These are phyloP conservation scores for Pygoscelis adeliae DNA, from an alignment of 2,113 vertebrate genomes.

Conservation along the genomic window DNA sequence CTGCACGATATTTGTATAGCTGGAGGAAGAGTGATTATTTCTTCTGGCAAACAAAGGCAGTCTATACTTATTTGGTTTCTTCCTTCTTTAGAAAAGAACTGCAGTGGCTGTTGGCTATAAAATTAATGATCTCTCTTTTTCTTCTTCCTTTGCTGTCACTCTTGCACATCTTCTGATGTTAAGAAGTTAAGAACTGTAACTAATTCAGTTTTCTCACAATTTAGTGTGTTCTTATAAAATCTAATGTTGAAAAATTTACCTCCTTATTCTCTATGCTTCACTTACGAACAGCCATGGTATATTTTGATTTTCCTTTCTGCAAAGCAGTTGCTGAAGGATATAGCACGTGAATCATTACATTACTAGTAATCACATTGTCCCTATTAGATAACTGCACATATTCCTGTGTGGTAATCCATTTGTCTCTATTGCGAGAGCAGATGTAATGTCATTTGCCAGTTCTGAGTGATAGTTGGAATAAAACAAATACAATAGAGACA, in stretches of 20 bases:
- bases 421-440: background rate
- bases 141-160: background rate
- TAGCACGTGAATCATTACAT: background rate
- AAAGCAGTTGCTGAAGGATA: background rate
- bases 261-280: background rate
- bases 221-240: background rate
- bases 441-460: constrained; percentile 35
- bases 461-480: constrained; percentile 25
- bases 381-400: background rate
- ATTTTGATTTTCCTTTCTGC: background rate
- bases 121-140: background rate
- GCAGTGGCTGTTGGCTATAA: background rate
- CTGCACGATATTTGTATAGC: background rate
- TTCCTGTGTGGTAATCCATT: constrained; percentile 7
- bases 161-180: background rate
- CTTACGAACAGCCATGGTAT: background rate
- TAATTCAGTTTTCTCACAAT: background rate
- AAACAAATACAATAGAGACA: background rate
- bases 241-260: background rate
- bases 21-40: background rate
- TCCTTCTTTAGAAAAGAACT: constrained; percentile 7
- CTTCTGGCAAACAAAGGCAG: background rate
- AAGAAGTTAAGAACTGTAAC: background rate
- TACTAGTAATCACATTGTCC: background rate
- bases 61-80: background rate